phyloP scores from a whole-genome alignment of 2,888 invertebrate species.

The Acholoe squamosa region DNA sequence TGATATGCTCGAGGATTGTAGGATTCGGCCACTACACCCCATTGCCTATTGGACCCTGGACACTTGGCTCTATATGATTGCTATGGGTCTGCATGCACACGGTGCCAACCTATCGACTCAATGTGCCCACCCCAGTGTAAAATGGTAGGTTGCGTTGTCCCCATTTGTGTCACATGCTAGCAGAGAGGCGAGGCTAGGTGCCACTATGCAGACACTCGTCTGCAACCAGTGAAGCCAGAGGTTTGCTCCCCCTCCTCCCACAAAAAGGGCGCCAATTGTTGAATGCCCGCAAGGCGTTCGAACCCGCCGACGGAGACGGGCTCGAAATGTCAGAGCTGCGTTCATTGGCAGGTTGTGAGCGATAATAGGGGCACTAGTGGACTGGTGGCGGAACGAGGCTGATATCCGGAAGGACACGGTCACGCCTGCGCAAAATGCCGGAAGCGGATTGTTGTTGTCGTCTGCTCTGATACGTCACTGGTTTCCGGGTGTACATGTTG shows the following conservation, averaged over 20 bases:
- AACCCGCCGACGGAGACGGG: constrained; percentile 2
- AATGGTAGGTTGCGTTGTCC: neutral
- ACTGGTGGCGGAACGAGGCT: neutral
- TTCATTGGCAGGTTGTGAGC: constrained; percentile 3
- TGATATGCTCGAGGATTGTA: too few relatives aligned
- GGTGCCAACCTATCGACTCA: neutral
- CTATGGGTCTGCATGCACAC: neutral
- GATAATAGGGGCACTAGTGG: constrained; percentile 4
- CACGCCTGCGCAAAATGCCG: neutral
- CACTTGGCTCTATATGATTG: neutral
- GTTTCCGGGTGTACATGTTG: too few relatives aligned
- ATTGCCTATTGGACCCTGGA: constrained; percentile 1
- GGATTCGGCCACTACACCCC: too few relatives aligned
- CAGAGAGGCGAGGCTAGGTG: neutral
- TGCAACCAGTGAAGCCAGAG: neutral
- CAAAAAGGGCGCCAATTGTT: constrained; percentile 33
- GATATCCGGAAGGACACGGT: constrained; percentile 13
- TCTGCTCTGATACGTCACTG: too few relatives aligned
- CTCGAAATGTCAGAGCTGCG: constrained; percentile 7
- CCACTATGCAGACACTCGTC: neutral
- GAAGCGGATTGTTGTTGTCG: neutral
- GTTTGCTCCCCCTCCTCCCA: neutral
- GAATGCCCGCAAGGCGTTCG: constrained; percentile 2
- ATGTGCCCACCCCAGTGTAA: neutral
- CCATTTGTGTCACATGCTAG: constrained; percentile 22